Base-by-base conservation (phyloP, 1,140 invertebrate genomes). In the Drosophila lacteicornis region DNA sequence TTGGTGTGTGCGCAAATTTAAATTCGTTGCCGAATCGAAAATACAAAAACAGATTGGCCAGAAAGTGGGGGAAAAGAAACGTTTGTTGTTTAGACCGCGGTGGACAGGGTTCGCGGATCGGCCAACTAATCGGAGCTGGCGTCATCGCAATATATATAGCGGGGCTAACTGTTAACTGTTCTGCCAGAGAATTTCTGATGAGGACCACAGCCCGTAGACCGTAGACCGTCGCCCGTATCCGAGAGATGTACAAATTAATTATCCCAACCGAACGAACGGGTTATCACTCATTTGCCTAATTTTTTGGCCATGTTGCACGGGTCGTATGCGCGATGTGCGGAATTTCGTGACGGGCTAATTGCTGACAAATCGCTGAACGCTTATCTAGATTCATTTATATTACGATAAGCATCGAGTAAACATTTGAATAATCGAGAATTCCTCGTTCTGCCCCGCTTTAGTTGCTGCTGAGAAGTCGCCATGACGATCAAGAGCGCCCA, bases 151-250 rank as follows among this genome's bases (percentile, higher is more conserved):
- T 73, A 73, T 60, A 71, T 73, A 51, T 74, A 51, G 67, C 11
- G 45, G 56, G 46, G 58, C 71, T 88, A 80, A 88, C 84, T 84
- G 84, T 90, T 90, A 81, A 80, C 63, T 68, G 85, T 61, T 88
- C 27, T 69, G 43, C 49, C 43, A 47, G 36, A 67, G 80, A 88
- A 87, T 88, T 55, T 55, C 33, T 84, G 55, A 88, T 87, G 74
- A 88, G 68, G 63, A 68, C 13, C 22, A 25, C 67, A 27, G 49
- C 67, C 62, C 62, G 62, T 53, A 70, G 22, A 25, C 22, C 22
- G 22, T 3, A 25, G 22, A 25, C 22, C 22, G 22, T 3, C 3
- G 22, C 62, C 63, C 63, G 63, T 55, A 70, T 68, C 67, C 63
- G n/a, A 36, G 33, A 60, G 38, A 45, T 60, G 45, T 17, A 73